phyloP scores from a whole-genome alignment of 92 coral and sea anemone genomes.

The Metridium senile region DNA sequence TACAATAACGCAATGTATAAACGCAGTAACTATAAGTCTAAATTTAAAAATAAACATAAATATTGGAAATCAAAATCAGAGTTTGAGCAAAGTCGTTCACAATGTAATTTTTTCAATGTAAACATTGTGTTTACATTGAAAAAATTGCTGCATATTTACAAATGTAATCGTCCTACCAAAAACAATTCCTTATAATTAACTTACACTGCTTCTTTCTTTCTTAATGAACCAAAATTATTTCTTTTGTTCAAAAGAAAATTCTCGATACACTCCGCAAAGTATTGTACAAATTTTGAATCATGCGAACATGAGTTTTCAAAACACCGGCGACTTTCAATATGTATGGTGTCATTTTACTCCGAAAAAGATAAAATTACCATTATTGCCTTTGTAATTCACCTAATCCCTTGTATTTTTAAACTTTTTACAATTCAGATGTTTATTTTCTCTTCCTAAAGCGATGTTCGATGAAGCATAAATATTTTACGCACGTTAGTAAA shows the following conservation, averaged over 20 bases:
- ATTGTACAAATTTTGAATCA: background rate
- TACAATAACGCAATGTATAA: too few species aligned
- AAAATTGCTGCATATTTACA: background rate
- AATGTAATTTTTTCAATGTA: too few species aligned
- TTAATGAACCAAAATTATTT: background rate
- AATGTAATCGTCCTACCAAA: too few species aligned
- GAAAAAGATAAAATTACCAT: background rate
- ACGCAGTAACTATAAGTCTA: too few species aligned
- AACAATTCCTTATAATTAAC: background rate
- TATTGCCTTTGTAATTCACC: background rate
- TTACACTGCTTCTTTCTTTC: background rate
- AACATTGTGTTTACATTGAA: too few species aligned
- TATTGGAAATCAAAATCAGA: too few species aligned
- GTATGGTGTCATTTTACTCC: background rate
- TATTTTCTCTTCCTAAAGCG: background rate
- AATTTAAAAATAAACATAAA: too few species aligned
- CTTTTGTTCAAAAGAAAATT: conserved; percentile 2
- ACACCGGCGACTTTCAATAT: background rate
- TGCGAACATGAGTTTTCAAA: background rate
- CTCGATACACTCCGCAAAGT: background rate
- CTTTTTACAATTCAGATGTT: background rate
- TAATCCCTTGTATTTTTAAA: background rate
- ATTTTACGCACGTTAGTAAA: conserved; percentile 1
- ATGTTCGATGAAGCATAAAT: background rate
- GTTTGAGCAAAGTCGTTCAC: too few species aligned